Conservation (phyloP, 2,113 vertebrate species). For the Dolichotis patagonum region DNA sequence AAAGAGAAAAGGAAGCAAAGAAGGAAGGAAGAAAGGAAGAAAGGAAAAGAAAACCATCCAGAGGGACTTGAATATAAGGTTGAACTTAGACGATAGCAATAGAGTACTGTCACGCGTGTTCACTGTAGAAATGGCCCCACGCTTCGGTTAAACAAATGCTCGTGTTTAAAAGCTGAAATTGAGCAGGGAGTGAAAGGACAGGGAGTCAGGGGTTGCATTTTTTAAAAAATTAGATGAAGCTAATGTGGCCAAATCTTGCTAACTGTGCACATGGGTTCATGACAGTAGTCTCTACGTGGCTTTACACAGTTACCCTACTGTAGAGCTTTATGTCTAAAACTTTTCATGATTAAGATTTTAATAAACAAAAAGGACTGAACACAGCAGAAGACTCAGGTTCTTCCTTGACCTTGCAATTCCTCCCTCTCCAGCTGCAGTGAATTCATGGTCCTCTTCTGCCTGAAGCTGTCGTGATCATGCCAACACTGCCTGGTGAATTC, state of each 20-base stretch:
- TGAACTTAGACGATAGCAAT: background rate
- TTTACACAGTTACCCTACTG: background rate
- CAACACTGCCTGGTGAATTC: background rate
- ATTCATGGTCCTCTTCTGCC: background rate
- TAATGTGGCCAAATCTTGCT: slow-evolving; percentile 30
- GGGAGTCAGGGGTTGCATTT: background rate
- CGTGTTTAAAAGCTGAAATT: background rate
- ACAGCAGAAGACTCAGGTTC: background rate
- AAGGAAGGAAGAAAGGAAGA: background rate
- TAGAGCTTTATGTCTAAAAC: slow-evolving; percentile 1
- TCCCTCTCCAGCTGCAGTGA: background rate
- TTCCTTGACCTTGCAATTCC: background rate
- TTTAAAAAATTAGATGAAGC: background rate
- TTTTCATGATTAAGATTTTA: slow-evolving; percentile 42
- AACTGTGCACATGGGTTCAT: background rate
- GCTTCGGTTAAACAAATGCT: background rate
- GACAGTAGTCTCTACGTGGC: background rate
- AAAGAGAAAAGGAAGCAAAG: background rate
- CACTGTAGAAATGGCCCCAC: background rate
- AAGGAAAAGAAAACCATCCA: background rate
- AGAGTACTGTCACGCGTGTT: background rate
- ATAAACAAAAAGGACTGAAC: background rate
- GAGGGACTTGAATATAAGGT: background rate
- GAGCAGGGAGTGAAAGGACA: background rate
- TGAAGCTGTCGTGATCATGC: background rate